A percentile compares a stretch with the other conserved stretches of the same genome.
Evolutionary conservation across 2,797 vertebrate species (phyloP).

Genomic region (Picus viridis): DNA sequence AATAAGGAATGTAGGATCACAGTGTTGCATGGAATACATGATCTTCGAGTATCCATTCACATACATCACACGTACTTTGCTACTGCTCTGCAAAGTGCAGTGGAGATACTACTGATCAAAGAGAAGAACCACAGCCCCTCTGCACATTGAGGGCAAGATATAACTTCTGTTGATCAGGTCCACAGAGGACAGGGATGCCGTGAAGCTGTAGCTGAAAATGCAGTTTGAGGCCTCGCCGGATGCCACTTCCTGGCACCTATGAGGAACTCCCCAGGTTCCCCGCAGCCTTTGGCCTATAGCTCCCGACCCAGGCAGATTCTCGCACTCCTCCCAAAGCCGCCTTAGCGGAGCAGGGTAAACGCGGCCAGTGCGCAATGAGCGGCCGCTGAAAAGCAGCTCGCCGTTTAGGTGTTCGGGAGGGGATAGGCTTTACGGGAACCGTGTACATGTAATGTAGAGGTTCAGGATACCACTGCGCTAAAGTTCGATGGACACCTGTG

Average conservation of each 20-base stretch:
- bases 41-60: fast-evolving
- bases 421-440: neutral
- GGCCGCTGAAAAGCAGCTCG: neutral
- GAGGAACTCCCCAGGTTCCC: too few species aligned
- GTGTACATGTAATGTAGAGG: fast-evolving
- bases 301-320: neutral
- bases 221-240: neutral
- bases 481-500: fast-evolving
- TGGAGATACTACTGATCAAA: fast-evolving
- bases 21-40: too few species aligned
- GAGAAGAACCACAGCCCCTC: neutral
- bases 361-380: fast-evolving
- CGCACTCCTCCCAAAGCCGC: fast-evolving
- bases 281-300: neutral
- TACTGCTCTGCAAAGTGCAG: neutral
- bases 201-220: too few species aligned
- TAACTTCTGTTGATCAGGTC: neutral
- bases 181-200: neutral
- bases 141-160: fast-evolving
- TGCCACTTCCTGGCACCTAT: neutral
- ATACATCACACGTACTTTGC: too few species aligned
- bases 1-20: neutral
- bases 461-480: neutral
- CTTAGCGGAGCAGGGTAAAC: too few species aligned
- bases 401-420: neutral